Evolutionary conservation across 2,113 vertebrate genomes (phyloP), one percentile per base, ranked within the genome.

Genomic region (Columba livia): DNA sequence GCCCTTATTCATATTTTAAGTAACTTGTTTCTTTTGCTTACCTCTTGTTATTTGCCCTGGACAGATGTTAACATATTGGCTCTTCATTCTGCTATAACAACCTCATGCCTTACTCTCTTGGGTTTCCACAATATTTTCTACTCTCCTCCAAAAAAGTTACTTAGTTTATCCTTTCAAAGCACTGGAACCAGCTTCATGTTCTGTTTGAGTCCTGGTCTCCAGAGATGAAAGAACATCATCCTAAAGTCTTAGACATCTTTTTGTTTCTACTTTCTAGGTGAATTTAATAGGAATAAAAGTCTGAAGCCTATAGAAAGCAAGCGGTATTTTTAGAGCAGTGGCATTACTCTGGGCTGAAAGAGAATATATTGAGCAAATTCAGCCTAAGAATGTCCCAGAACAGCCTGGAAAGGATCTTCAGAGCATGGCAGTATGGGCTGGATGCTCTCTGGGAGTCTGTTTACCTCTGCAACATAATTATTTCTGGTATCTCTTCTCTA

Each of bases 141-240:
- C 23, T 20, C 34, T 80, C 32, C 24, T 90, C 21, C 5, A 72
- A 54, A 94, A 89, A 89, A 72, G 44, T 71, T 92, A 44, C 75
- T 79, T 92, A 53, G 92, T 92, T 79, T 82, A 85, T 69, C 85
- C 50, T 84, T 95, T 93, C 83, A 92, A 93, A 72, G 23, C 62
- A 51, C 34, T 65, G 40, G 40, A 84, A 82, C 15, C n/a, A 72
- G 25, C n/a, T 90, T 71, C 88, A 24, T 79, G 69, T 89, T 93
- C 42, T 3, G 1, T 54, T 88, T 79, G 85, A 94, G 66, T 25
- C 38, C 3, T 1, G 54, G 26, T 60, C 94, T 47, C 83, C 34
- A 31, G 65, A 86, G 83, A 95, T 69, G 21, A 86, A 81, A 92
- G 80, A 86, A 84, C 72, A 65, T 78, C 36, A 21, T 40, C 28